Evolutionary conservation across 2,113 vertebrate species (phyloP), one percentile per base, ranked within the genome.

Genomic region (Pseudorasbora parva): DNA sequence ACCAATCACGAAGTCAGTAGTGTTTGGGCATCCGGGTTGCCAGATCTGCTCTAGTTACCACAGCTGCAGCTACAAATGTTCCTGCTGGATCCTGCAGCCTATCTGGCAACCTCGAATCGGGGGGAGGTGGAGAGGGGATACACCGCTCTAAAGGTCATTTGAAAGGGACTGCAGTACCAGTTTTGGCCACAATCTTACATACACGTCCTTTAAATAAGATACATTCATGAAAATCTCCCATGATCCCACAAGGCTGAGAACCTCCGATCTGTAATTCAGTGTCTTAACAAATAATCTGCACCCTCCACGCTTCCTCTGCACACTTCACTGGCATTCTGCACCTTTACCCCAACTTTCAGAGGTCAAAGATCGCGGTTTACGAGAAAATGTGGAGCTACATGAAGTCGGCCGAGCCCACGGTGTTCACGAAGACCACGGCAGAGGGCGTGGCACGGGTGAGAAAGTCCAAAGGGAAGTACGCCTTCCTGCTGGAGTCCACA

Each of bases 341-440:
- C 33, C 71, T 66, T 43, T 72, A 60, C 82, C 41, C n/a, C 78
- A 72, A 59, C 43, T 75, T 82, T 43, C 93, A 99, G 98, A 96
- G 98, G 91, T 99, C 98, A 89, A 99, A 99, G 94, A 99, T 99
- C 89, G 98, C 97, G 83, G 97, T 99, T 72, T 99, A 99, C 82
- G 98, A 99, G 95, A 99, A 99, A 95, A 99, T 99, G 98, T 99
- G 98, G 98, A 97, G 96, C 81, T 99, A 99, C 95, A 99, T 99
- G 98, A 97, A 97, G 91, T 98, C 97, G 0, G 98, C 98, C 57
- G 98, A 99, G 91, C 98, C 98, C 15, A 98, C 97, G 0, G 98
- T 99, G 89, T 99, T 99, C 94, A 98, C 97, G 90, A 97, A 98
- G 91, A 99, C 97, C 83, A 99, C 97, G 5, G 97, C 94, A 0